Conservation (phyloP, 2,888 invertebrate genomes). For the Formica aserva region DNA sequence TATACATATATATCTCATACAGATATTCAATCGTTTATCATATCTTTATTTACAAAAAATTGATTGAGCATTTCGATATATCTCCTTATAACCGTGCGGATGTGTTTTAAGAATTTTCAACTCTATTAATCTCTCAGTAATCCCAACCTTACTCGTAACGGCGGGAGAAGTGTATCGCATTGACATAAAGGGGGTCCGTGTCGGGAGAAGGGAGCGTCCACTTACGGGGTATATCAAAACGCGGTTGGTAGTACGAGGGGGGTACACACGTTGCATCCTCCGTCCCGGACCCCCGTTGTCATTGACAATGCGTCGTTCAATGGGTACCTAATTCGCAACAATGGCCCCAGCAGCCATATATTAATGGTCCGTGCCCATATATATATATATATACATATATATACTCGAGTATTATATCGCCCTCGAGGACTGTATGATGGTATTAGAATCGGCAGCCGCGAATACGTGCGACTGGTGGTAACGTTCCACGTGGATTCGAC, state of each 20-base stretch:
- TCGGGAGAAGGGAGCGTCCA: conserved; percentile 23
- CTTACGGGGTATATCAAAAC: conserved; percentile 41
- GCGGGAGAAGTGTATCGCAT: conserved; percentile 2
- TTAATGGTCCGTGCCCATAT: conserved; percentile 79
- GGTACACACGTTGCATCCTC: conserved; percentile 20
- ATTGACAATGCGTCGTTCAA: conserved; percentile 80
- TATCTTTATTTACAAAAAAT: neutral
- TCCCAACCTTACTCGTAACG: conserved; percentile 15
- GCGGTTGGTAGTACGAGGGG: conserved; percentile 37
- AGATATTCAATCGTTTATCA: neutral
- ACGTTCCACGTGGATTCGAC: conserved; percentile 28
- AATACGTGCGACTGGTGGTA: neutral
- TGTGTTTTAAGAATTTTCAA: conserved; percentile 13
- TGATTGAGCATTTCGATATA: neutral
- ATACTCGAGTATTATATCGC: conserved; percentile 63
- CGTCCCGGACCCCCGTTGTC: conserved; percentile 73
- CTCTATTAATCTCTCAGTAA: conserved; percentile 25
- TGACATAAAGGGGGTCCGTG: conserved; percentile 30
- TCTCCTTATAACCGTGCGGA: neutral
- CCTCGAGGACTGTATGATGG: conserved; percentile 55
- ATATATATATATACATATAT: conserved; percentile 50
- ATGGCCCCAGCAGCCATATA: conserved; percentile 80
- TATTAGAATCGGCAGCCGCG: conserved; percentile 35
- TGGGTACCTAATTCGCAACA: conserved; percentile 84
- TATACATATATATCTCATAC: too few species aligned